Conservation (phyloP, 2,113 vertebrate species). For the Donacobius atricapilla region DNA sequence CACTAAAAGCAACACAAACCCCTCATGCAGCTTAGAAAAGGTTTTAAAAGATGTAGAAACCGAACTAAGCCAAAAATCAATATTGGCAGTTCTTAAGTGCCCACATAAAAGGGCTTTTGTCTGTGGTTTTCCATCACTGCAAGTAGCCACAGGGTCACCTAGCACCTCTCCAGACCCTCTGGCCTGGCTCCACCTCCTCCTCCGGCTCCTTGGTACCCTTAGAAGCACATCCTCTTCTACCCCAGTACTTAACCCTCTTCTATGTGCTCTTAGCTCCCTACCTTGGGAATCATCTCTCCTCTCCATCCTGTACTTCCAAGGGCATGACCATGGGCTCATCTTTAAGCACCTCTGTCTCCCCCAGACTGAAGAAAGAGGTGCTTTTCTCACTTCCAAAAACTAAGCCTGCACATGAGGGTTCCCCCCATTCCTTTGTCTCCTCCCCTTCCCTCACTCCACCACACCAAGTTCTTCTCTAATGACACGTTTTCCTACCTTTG, state of each 20-base stretch:
- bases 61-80: neutral
- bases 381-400: neutral
- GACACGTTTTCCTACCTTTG: neutral
- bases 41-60: neutral
- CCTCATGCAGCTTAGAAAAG: neutral
- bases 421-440: neutral
- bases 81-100: neutral
- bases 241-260: neutral
- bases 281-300: neutral
- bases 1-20: neutral
- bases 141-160: neutral
- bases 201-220: neutral
- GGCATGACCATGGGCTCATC: neutral
- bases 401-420: neutral
- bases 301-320: neutral
- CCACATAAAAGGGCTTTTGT: neutral
- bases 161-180: neutral
- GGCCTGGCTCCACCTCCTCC: neutral
- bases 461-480: neutral
- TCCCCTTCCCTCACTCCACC: neutral
- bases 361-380: neutral
- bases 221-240: neutral
- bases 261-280: neutral
- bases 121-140: neutral
- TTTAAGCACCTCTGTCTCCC: neutral